Evolutionary conservation across 2,888 invertebrate genomes (phyloP).

Genomic region (Drosophila melanosoma): DNA sequence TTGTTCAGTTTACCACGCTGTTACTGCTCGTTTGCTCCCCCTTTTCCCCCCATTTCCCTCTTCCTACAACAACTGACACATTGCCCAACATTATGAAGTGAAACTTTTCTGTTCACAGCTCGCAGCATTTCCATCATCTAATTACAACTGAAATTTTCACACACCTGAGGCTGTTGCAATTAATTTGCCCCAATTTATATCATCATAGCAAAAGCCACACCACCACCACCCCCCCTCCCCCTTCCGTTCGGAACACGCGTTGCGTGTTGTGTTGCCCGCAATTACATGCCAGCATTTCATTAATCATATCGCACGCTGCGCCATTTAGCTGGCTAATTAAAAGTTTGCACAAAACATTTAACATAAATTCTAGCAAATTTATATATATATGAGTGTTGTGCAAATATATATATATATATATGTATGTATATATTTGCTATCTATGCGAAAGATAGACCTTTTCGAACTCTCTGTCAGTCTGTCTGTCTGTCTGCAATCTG

Average conservation of each 20-base stretch:
- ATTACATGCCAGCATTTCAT: conserved; percentile 78
- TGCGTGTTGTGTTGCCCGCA: conserved; percentile 62
- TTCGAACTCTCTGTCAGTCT: conserved; percentile 28
- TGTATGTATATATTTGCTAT: conserved; percentile 43
- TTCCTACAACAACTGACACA: conserved; percentile 38
- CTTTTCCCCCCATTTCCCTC: neutral
- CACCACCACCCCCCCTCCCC: neutral
- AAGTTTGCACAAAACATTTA: conserved; percentile 76
- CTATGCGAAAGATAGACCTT: conserved; percentile 57
- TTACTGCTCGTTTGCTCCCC: neutral
- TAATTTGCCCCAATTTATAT: conserved; percentile 77
- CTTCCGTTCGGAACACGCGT: conserved; percentile 11
- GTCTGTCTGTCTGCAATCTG: conserved; percentile 57
- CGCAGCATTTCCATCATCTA: conserved; percentile 74
- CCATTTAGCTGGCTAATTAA: conserved; percentile 78
- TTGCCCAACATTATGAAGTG: conserved; percentile 65
- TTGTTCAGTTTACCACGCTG: conserved; percentile 48
- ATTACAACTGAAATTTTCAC: conserved; percentile 74
- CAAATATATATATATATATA: neutral
- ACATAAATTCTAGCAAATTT: conserved; percentile 64
- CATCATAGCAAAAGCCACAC: conserved; percentile 39
- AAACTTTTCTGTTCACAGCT: conserved; percentile 57
- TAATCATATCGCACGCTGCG: conserved; percentile 76
- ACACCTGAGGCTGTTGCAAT: conserved; percentile 78
- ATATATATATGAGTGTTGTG: neutral